phyloP scores from a whole-genome alignment of 2,888 invertebrate species.

The Drosophila kambysellisi region DNA sequence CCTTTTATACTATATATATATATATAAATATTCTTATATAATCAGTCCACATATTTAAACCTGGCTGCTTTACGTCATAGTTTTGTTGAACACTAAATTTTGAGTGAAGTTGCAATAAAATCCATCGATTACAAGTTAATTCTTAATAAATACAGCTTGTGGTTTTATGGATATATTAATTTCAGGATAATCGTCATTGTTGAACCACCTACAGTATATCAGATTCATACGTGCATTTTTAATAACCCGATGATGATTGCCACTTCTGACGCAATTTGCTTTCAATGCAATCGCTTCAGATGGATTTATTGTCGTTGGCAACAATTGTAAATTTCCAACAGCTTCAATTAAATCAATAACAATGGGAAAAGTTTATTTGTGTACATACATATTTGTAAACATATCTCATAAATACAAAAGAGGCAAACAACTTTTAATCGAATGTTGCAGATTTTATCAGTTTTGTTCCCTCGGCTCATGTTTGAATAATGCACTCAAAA shows the following conservation, averaged over 20 bases:
- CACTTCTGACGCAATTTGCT: slow-evolving; percentile 34
- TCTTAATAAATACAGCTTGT: background rate
- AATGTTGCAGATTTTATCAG: slow-evolving; percentile 12
- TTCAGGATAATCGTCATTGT: background rate
- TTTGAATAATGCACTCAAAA: background rate
- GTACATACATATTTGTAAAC: background rate
- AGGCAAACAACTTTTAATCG: slow-evolving; percentile 1
- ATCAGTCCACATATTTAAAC: background rate
- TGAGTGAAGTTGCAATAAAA: background rate
- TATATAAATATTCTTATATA: too few species aligned
- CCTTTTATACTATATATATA: background rate
- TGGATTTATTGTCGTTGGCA: slow-evolving; percentile 16
- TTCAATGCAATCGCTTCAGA: slow-evolving; percentile 20
- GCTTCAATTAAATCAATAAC: background rate
- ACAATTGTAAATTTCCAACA: background rate
- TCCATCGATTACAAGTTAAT: background rate
- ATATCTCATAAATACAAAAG: slow-evolving; percentile 4
- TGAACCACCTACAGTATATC: too few species aligned
- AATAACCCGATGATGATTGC: slow-evolving; percentile 12
- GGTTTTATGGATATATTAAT: background rate
- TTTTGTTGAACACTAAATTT: background rate
- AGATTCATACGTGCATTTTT: too few species aligned
- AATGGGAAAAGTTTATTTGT: slow-evolving; percentile 11
- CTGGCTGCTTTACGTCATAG: background rate
- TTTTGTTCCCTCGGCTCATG: background rate